Base-by-base conservation (phyloP, 2,888 invertebrate species). In the Fissipunctia ypsillon region DNA sequence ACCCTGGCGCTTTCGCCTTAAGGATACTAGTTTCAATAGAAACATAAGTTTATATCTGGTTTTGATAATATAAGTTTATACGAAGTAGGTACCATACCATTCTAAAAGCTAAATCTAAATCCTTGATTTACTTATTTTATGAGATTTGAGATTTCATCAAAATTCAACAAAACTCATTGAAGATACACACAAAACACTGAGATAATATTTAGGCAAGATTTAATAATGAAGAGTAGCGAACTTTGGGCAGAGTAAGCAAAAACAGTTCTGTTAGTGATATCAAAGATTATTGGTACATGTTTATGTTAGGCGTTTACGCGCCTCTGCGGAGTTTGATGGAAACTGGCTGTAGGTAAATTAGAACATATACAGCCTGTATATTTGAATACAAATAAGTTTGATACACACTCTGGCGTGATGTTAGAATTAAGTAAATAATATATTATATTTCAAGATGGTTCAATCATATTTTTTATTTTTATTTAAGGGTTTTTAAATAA, bases 231-330 rank as follows among this genome's bases (percentile, higher is more conserved):
- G 81, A 83, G 86, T 77, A 87, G 75, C 76, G 52, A 87, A 89
- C 82, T 88, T 85, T 57, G 81, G 68, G 69, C 57, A 81, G 86
- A 88, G 85, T 87, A 88, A 88, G 88, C 90, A 88, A 88, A 88
- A 88, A 84, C 85, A 85, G 76, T 73, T 72, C 88, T 84, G 84
- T 87, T 87, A 84, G 84, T 84, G 86, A 84, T 88, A 87, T 85
- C 84, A 88, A 84, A 84, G 84, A 85, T 84, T 89, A 87, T 90
- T 89, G 88, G 85, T 78, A 81, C 82, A 88, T 88, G 88, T 86
- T 79, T 78, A 43, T 64, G 70, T 65, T 66, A 72, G 61, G 52
- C 72, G 59, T 74, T 83, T 73, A 78, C 74, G 63, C 64, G 48
- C 38, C 64, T 68, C 69, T 61, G 67, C 48, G 7, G 68, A 74